Conservation (phyloP, 2,113 vertebrate genomes). For the Triplophysa dalaica region DNA sequence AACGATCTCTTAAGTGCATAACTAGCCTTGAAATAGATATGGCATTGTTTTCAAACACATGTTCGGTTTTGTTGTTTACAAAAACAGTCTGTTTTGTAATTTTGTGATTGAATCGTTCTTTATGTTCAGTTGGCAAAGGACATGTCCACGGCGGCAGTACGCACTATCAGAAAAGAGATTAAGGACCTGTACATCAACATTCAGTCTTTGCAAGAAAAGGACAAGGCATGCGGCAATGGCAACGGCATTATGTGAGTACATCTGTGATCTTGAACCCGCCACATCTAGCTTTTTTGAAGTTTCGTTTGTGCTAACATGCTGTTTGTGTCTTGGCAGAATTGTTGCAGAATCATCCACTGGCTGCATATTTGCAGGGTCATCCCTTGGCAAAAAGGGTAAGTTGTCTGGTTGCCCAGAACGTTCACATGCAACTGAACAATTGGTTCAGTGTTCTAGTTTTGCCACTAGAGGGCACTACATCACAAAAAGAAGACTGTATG, state of each 20-base stretch:
- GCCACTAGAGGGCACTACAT: conserved; percentile 41
- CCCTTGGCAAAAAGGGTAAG: conserved; percentile 94
- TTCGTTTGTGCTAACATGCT: neutral
- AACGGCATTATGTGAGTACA: conserved; percentile 91
- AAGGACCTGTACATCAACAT: conserved; percentile 92
- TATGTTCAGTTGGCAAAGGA: conserved; percentile 87
- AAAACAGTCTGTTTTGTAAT: neutral
- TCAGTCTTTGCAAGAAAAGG: conserved; percentile 85
- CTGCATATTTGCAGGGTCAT: conserved; percentile 91
- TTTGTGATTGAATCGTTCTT: neutral
- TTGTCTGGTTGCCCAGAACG: neutral
- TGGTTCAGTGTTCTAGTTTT: neutral
- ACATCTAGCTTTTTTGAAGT: neutral
- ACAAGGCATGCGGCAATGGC: conserved; percentile 85
- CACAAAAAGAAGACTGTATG: conserved; percentile 4
- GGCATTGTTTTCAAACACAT: too few relatives aligned
- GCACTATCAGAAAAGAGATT: conserved; percentile 91
- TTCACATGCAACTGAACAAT: neutral
- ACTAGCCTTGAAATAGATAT: neutral
- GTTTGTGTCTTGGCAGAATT: conserved; percentile 67
- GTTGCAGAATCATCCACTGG: conserved; percentile 93
- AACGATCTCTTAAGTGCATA: neutral
- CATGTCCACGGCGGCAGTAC: conserved; percentile 86
- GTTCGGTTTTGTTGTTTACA: neutral
- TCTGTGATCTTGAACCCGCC: neutral